phyloP scores from a whole-genome alignment of 2,888 invertebrate species.

The Lottia gigantea region DNA sequence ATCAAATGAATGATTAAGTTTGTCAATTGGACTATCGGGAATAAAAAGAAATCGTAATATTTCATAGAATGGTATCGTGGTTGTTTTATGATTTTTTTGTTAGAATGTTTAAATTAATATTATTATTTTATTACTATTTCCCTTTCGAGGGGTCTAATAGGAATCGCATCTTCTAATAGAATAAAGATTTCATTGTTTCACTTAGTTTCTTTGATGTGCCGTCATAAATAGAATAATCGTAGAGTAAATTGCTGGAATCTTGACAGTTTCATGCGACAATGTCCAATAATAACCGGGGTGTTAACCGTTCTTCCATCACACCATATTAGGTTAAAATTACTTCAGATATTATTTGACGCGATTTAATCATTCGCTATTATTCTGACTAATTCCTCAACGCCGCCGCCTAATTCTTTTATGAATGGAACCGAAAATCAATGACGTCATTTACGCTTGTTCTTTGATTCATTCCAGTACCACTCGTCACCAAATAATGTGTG shows the following conservation, averaged over 20 bases:
- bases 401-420: neutral
- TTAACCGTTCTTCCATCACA: neutral
- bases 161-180: neutral
- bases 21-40: too few species aligned
- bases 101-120: too few species aligned
- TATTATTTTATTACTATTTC: too few species aligned
- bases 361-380: neutral
- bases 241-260: neutral
- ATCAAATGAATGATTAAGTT: too few species aligned
- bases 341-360: neutral
- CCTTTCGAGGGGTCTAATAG: too few species aligned
- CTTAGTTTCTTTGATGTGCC: neutral
- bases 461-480: neutral
- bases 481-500: too few species aligned
- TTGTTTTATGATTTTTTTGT: too few species aligned
- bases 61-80: too few species aligned
- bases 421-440: neutral
- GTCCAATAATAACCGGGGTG: neutral
- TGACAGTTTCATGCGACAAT: slow-evolving; percentile 4
- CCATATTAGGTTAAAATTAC: slow-evolving; percentile 6
- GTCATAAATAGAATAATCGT: neutral
- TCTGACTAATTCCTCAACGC: slow-evolving; percentile 3
- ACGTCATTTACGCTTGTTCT: neutral
- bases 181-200: neutral
- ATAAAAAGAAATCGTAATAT: too few species aligned